Percentiles rank a stretch among this genome's conserved stretches.
Evolutionary conservation across 1,140 invertebrate species (phyloP).

Genomic region (Pemphigus obesinymphae): DNA sequence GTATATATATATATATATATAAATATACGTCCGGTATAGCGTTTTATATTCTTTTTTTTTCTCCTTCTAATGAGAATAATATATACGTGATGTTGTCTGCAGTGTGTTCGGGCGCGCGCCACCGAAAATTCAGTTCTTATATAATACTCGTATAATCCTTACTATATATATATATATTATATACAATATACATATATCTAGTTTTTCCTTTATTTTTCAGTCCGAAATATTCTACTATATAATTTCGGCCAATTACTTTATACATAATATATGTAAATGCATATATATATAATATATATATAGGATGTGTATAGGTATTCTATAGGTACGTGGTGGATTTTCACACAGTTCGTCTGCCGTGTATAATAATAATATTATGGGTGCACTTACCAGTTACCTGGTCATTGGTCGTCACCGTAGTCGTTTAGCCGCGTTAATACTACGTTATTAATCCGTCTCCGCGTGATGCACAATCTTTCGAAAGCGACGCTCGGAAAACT

Average conservation of each 20-base stretch:
- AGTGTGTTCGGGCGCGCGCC: not conserved
- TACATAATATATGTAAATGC: no score
- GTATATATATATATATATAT: no score
- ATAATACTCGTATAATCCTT: not conserved
- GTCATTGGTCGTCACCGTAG: not conserved
- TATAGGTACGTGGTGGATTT: not conserved
- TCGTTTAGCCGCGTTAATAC: not conserved
- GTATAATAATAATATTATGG: no score
- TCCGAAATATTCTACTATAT: not conserved
- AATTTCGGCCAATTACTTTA: not conserved
- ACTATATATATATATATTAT: no score
- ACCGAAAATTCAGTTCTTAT: not conserved
- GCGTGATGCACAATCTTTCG: not conserved
- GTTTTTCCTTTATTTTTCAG: not conserved
- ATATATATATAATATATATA: no score
- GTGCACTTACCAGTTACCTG: no score
- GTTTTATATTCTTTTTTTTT: no score
- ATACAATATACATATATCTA: no score
- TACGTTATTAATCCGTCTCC: not conserved
- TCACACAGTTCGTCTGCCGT: not conserved
- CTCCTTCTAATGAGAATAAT: not conserved
- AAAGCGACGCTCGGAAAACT: not conserved
- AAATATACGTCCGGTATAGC: not conserved
- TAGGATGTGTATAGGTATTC: no score
- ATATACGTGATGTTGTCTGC: not conserved